Conservation (phyloP, 2,797 vertebrate genomes). For the Gadopsis bispinosus region DNA sequence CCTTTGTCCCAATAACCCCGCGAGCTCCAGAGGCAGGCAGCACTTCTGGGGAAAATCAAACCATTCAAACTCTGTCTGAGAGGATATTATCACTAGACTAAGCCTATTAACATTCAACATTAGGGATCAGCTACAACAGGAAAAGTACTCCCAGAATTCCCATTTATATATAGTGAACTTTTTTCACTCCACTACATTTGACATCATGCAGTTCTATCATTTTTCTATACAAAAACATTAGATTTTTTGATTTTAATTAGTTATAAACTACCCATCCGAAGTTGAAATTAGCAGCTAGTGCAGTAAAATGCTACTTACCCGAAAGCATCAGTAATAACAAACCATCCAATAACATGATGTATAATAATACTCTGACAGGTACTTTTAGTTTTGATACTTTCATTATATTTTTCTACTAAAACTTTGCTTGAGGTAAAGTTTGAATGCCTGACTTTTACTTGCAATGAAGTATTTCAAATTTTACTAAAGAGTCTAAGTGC, state of each 20-base stretch:
- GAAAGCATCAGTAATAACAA: not conserved
- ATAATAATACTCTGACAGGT: not conserved
- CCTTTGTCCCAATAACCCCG: not conserved
- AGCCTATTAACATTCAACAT: not conserved
- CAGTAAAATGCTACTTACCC: not conserved
- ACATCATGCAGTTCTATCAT: too few relatives aligned
- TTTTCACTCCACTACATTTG: too few relatives aligned
- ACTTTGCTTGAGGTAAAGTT: not conserved
- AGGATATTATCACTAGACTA: not conserved
- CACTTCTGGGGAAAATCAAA: slow-evolving; percentile 47
- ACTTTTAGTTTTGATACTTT: not conserved
- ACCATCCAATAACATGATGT: not conserved
- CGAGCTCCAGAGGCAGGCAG: not conserved
- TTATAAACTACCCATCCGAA: not conserved
- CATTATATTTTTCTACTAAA: too few relatives aligned
- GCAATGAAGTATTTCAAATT: not conserved
- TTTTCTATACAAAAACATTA: too few relatives aligned
- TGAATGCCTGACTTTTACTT: not conserved
- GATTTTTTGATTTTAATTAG: too few relatives aligned
- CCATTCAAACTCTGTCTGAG: not conserved
- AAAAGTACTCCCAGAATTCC: slow-evolving; percentile 4
- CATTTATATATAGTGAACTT: not conserved
- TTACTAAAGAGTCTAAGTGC: too few relatives aligned
- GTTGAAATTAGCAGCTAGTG: not conserved
- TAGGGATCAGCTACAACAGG: not conserved